Percentiles rank a stretch among this genome's conserved stretches.
These are phyloP conservation scores for Coregonus suidteri DNA, from an alignment of 2,797 vertebrate species.

Conservation along the genomic window DNA sequence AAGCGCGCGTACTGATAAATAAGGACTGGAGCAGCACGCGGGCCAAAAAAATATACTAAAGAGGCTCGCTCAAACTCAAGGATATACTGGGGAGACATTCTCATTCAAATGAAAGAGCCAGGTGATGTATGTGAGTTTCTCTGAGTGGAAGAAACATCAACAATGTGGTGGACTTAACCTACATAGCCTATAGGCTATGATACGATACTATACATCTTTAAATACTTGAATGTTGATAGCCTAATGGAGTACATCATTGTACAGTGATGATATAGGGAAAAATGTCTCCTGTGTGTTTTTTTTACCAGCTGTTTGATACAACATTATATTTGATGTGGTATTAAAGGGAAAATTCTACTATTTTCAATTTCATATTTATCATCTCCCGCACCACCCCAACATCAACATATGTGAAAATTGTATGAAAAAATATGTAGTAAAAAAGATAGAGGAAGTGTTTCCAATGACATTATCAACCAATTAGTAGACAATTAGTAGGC, in stretches of 20 bases:
- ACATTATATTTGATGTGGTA: neutral
- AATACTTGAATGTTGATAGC: neutral
- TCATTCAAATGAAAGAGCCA: neutral
- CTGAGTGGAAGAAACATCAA: neutral
- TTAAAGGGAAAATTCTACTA: neutral
- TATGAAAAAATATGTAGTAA: too few species aligned
- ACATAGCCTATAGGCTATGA: neutral
- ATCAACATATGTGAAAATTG: too few species aligned
- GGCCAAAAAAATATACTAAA: slow-evolving; percentile 2
- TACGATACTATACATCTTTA: neutral
- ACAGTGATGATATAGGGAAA: neutral
- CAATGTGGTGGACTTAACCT: neutral
- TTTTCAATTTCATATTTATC: too few species aligned
- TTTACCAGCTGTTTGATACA: neutral
- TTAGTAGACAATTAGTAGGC: too few species aligned
- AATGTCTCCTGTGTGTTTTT: too few species aligned
- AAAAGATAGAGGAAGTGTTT: too few species aligned
- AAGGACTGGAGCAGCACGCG: slow-evolving; percentile 10
- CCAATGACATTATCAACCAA: too few species aligned
- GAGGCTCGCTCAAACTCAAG: slow-evolving; percentile 10
- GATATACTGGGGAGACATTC: neutral
- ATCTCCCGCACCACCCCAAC: too few species aligned
- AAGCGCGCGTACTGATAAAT: slow-evolving; percentile 23
- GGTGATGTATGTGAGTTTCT: neutral
- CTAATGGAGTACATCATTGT: neutral